These are phyloP conservation scores for Hypena proboscidalis DNA, from an alignment of 2,888 invertebrate genomes.

Conservation along the genomic window DNA sequence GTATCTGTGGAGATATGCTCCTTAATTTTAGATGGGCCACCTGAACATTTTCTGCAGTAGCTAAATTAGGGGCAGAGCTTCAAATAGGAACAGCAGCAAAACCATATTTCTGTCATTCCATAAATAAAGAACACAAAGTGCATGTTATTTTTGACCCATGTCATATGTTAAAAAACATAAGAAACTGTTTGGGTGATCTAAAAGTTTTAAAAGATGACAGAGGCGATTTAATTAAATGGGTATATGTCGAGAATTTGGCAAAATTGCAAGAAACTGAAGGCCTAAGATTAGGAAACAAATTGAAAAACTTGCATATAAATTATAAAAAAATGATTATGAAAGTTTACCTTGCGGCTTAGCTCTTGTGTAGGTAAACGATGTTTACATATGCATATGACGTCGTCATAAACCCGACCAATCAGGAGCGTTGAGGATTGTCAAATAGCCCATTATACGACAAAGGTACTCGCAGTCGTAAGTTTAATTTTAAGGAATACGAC, in stretches of 20 bases:
- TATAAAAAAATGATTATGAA: slow-evolving; percentile 22
- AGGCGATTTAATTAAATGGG: slow-evolving; percentile 1
- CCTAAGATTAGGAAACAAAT: slow-evolving; percentile 13
- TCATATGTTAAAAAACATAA: no score
- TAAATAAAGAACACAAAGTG: slow-evolving; percentile 13
- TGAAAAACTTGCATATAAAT: slow-evolving; percentile 11
- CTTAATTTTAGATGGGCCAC: slow-evolving; percentile 15
- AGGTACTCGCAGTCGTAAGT: no score
- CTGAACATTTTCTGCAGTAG: slow-evolving; percentile 16
- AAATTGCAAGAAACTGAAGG: slow-evolving; percentile 11
- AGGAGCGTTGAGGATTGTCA: no score
- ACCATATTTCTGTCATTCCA: slow-evolving; percentile 13
- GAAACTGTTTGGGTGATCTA: slow-evolving; percentile 8
- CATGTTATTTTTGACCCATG: slow-evolving; percentile 12
- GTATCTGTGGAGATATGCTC: slow-evolving; percentile 19
- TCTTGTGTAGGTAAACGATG: slow-evolving; percentile 24
- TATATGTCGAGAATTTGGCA: slow-evolving; percentile 3
- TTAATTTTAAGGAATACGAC: no score
- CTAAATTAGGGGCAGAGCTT: slow-evolving; percentile 14
- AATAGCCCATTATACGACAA: no score
- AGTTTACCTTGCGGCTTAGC: slow-evolving; percentile 23
- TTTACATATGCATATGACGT: no score
- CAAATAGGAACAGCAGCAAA: slow-evolving; percentile 9
- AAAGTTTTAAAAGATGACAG: slow-evolving; percentile 8
- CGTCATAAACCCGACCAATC: no score